Percentiles rank a stretch among this genome's conserved stretches.
Conservation (phyloP, 1,140 invertebrate species). For the Linepithema humile region DNA sequence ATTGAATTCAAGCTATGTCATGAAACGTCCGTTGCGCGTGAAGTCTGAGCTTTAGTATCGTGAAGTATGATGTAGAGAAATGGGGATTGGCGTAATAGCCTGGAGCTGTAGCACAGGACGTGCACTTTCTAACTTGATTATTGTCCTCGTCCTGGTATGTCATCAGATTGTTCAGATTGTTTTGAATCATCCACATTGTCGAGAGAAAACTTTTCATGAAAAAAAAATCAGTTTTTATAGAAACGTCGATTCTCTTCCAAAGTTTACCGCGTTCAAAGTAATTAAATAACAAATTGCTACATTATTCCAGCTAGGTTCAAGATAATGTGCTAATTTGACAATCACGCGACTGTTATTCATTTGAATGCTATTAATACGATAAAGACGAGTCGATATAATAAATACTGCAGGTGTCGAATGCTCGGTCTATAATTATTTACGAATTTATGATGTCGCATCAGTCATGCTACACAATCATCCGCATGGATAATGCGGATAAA, state of each 20-base stretch:
- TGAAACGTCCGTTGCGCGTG: conserved; percentile 25
- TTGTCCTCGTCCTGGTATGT: not conserved
- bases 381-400: conserved; percentile 20
- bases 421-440: conserved; percentile 28
- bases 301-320: not conserved
- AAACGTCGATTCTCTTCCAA: not conserved
- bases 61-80: conserved; percentile 42
- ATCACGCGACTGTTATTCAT: conserved; percentile 1
- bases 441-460: conserved; percentile 39
- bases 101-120: conserved; percentile 22
- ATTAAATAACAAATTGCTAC: not conserved
- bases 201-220: conserved; percentile 8
- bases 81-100: conserved; percentile 15
- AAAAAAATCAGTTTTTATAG: not conserved
- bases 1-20: conserved; percentile 26
- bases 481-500: conserved; percentile 30
- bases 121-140: conserved; percentile 52
- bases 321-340: not conserved
- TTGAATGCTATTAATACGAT: conserved; percentile 5
- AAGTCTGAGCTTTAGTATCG: conserved; percentile 3
- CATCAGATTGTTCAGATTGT: not conserved
- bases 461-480: conserved; percentile 38
- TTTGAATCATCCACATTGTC: not conserved
- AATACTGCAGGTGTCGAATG: conserved; percentile 5
- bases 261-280: not conserved